Conservation (phyloP, 2,797 vertebrate genomes). For the Parauchenoglanis punctatus region DNA sequence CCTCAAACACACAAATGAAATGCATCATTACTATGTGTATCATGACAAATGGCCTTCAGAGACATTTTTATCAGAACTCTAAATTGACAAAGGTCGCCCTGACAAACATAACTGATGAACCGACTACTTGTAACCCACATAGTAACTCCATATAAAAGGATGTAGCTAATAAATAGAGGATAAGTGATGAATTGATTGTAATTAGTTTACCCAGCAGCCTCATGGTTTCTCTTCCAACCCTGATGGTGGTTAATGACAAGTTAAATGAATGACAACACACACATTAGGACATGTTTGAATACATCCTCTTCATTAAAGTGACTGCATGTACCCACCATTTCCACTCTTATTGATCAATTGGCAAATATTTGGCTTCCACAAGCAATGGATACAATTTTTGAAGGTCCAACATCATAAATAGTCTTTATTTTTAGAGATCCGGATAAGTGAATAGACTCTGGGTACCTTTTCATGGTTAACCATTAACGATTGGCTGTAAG, state of each 20-base stretch:
- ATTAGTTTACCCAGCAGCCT: not conserved
- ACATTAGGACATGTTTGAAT: not conserved
- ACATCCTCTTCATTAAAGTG: not conserved
- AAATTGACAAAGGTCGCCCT: not conserved
- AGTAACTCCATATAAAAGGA: not conserved
- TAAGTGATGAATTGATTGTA: not conserved
- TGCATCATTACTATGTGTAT: no score
- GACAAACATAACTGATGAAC: not conserved
- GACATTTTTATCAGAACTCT: not conserved
- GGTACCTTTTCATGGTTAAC: not conserved
- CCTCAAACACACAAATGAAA: not conserved
- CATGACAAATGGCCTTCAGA: not conserved
- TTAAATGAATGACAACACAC: slow-evolving; percentile 8
- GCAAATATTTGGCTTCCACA: not conserved
- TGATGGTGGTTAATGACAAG: not conserved
- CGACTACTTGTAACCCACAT: not conserved
- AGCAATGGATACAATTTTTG: not conserved
- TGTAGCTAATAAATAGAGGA: not conserved
- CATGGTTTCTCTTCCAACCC: not conserved
- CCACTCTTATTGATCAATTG: not conserved
- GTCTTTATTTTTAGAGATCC: not conserved
- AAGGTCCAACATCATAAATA: not conserved
- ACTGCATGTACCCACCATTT: not conserved
- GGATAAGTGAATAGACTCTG: not conserved
- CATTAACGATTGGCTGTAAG: not conserved